Evolutionary conservation across 2,888 invertebrate genomes (phyloP), one percentile per base, ranked within the genome.

Genomic region (Caenorhabditis japonica): DNA sequence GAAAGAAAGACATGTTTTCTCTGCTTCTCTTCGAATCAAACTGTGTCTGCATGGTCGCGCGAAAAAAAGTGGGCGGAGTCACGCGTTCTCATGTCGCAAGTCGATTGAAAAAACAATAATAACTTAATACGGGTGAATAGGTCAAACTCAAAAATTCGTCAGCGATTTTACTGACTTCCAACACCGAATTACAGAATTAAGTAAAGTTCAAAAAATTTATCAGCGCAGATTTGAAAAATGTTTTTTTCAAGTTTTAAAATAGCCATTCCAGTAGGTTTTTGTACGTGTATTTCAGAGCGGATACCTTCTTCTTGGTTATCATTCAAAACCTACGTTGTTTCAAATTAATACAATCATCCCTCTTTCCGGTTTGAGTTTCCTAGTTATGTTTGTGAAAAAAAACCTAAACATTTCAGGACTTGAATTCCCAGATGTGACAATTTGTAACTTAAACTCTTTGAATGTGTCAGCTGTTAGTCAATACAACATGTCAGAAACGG

Each of bases 261-360:
- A 7, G 7, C 5, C 5, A 30, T 30, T 30, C n/a, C n/a, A n/a
- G n/a, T n/a, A n/a, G n/a, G n/a, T n/a, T n/a, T n/a, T n/a, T n/a
- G n/a, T n/a, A n/a, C n/a, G n/a, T n/a, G n/a, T 30, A 25, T 59
- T 75, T 56, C 55, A 83, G 83, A 79, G 82, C 44, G 82, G 82
- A 2, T 78, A 77, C 44, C 61, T 83, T 12, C 49, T 83, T 3
- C 58, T 76, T n/a, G 74, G 78, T 27, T 83, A 83, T 60, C 80
- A 83, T 61, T 66, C 76, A 5, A 81, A 81, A 38, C 83, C 83
- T 3, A 83, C 83, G 5, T 43, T 83, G 4, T 80, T 82, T 17
- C 83, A 83, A 70, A 74, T 81, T 0, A 81, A 79, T 19, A 74
- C 81, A 8, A 66, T 81, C 15, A 78, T 80, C 12, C 77, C 81